Evolutionary conservation across 2,888 invertebrate species (phyloP).

Genomic region (Theristus sp.): DNA sequence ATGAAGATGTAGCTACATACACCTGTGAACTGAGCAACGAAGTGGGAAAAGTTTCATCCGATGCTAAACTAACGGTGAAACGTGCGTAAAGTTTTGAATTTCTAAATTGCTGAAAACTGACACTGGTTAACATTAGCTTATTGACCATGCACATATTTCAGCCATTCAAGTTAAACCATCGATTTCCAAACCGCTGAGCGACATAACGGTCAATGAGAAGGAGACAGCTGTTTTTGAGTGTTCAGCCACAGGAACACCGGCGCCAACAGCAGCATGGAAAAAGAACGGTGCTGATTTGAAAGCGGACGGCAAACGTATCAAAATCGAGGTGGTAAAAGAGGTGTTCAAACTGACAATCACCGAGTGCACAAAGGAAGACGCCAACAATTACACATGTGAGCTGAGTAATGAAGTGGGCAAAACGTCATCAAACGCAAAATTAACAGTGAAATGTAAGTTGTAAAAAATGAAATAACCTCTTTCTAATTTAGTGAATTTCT

Average conservation of each 20-base stretch:
- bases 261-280: not conserved
- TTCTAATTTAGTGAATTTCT: no score
- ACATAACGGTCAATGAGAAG: slow-evolving; percentile 47
- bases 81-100: not conserved
- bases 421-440: slow-evolving; percentile 11
- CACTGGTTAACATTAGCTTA: no score
- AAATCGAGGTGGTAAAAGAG: slow-evolving; percentile 18
- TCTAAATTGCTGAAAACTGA: no score
- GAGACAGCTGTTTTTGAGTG: slow-evolving; percentile 56
- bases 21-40: slow-evolving; percentile 81
- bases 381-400: slow-evolving; percentile 14
- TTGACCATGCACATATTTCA: not conserved
- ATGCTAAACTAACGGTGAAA: slow-evolving; percentile 18
- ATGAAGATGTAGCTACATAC: slow-evolving; percentile 81
- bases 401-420: slow-evolving; percentile 14
- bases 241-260: not conserved
- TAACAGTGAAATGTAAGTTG: not conserved
- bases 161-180: not conserved
- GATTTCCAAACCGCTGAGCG: not conserved
- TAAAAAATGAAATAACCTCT: no score
- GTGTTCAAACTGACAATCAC: slow-evolving; percentile 11
- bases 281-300: not conserved
- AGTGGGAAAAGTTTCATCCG: slow-evolving; percentile 16
- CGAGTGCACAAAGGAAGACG: slow-evolving; percentile 11
- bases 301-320: slow-evolving; percentile 19